phyloP scores from a whole-genome alignment of 2,797 vertebrate genomes.

The Danio albolineatus region DNA sequence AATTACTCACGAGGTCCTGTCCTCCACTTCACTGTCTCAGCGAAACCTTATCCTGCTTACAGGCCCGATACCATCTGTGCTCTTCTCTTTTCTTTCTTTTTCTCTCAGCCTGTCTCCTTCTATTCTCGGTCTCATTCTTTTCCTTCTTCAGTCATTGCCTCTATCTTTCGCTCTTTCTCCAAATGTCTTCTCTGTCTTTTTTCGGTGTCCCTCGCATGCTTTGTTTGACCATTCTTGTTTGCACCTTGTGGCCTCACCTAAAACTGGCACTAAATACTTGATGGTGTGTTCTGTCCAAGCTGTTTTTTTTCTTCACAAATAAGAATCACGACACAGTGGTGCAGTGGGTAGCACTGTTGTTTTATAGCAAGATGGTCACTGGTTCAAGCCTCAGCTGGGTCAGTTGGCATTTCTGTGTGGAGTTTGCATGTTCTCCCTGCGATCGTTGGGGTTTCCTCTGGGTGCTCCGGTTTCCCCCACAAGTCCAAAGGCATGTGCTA shows the following conservation, averaged over 20 bases:
- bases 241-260: neutral
- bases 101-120: conserved; percentile 25
- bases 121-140: conserved; percentile 40
- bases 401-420: too few relatives aligned
- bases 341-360: too few relatives aligned
- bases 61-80: conserved; percentile 54
- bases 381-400: too few relatives aligned
- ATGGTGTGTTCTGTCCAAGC: neutral
- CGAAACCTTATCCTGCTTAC: conserved; percentile 61
- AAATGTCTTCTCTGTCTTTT: conserved; percentile 26
- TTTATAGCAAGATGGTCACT: too few relatives aligned
- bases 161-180: conserved; percentile 22
- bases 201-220: neutral
- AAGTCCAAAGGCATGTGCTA: too few relatives aligned
- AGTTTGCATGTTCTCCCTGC: too few relatives aligned
- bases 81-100: conserved; percentile 39
- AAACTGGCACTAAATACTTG: neutral
- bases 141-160: conserved; percentile 31
- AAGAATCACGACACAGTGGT: too few relatives aligned
- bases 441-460: too few relatives aligned
- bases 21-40: conserved; percentile 71
- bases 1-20: conserved; percentile 74
- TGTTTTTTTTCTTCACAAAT: neutral
- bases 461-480: too few relatives aligned
- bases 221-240: conserved; percentile 23